Conservation (phyloP, 1,140 invertebrate genomes). For the Microvelia longipes region DNA sequence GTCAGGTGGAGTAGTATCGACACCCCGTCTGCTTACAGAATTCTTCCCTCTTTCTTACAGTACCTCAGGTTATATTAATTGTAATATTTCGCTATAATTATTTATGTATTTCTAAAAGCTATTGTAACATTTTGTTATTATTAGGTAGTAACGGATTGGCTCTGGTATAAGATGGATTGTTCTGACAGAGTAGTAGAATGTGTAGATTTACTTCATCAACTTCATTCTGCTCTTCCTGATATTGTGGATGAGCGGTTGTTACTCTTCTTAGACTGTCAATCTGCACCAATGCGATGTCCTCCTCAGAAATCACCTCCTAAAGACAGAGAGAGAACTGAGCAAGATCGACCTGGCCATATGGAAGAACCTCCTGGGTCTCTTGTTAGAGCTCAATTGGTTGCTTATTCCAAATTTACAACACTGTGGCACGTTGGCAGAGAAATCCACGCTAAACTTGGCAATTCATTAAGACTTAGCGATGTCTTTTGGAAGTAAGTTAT, state of each 20-base stretch:
- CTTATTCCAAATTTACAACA: slow-evolving; percentile 56
- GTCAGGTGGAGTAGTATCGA: no score
- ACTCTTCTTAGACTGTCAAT: not conserved
- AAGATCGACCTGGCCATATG: not conserved
- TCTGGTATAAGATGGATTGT: slow-evolving; percentile 51
- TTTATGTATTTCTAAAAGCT: no score
- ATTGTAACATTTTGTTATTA: no score
- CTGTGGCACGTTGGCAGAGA: slow-evolving; percentile 68
- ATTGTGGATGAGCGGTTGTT: not conserved
- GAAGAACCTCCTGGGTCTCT: not conserved
- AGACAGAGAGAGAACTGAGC: not conserved
- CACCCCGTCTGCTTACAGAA: no score
- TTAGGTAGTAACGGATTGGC: slow-evolving; percentile 43
- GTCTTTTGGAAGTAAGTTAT: slow-evolving; percentile 24
- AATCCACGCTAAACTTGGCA: slow-evolving; percentile 25
- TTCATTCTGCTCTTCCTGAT: slow-evolving; percentile 39
- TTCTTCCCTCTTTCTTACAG: no score
- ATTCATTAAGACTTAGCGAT: slow-evolving; percentile 22
- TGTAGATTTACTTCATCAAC: slow-evolving; percentile 50
- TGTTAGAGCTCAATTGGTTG: slow-evolving; percentile 31
- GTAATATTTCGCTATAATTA: no score
- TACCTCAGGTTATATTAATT: no score
- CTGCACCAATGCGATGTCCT: not conserved
- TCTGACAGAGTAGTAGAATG: slow-evolving; percentile 44
- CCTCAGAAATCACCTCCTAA: not conserved